Percentiles rank a stretch among this genome's conserved stretches.
phyloP scores from a whole-genome alignment of 2,888 invertebrate genomes.

The Tiphia femorata region DNA sequence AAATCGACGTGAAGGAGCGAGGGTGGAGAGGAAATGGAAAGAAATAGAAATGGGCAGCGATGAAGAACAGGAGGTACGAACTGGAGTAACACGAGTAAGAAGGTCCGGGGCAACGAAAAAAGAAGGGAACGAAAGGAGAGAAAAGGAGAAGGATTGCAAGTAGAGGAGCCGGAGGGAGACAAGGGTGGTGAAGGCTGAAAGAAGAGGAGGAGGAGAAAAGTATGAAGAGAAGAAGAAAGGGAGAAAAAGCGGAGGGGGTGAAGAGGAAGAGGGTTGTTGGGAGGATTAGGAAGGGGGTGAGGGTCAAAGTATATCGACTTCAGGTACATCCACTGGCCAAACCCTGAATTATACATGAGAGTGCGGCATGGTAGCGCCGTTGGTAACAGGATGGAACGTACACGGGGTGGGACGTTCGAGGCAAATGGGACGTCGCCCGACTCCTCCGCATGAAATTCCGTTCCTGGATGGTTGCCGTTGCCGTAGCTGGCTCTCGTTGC shows the following conservation, averaged over 20 bases:
- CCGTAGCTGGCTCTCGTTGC: background rate
- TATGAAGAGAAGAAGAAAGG: background rate
- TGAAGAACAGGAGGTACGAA: too few relatives aligned
- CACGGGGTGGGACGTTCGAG: constrained; percentile 4
- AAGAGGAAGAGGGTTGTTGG: background rate
- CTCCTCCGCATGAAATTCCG: constrained; percentile 10
- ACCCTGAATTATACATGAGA: constrained; percentile 40
- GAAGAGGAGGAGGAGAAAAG: background rate
- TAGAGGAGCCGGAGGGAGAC: background rate
- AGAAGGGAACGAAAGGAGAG: background rate
- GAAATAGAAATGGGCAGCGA: too few relatives aligned
- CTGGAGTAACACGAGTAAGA: too few relatives aligned
- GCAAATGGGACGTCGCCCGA: constrained; percentile 14
- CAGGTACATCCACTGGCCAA: constrained; percentile 17
- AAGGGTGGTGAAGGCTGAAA: too few relatives aligned
- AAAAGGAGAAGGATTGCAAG: too few relatives aligned
- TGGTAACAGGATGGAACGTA: constrained; percentile 19
- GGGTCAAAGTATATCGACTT: constrained; percentile 22
- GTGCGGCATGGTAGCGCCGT: too few relatives aligned
- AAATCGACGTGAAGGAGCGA: too few relatives aligned
- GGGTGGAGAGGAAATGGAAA: too few relatives aligned
- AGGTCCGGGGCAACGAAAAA: background rate
- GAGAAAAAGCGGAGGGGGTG: background rate
- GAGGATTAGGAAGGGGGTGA: constrained; percentile 19
- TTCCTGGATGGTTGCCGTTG: constrained; percentile 1